Percentiles rank a stretch among this genome's conserved stretches.
These are phyloP conservation scores for Cheilosia soror DNA, from an alignment of 2,888 invertebrate species.

Conservation along the genomic window DNA sequence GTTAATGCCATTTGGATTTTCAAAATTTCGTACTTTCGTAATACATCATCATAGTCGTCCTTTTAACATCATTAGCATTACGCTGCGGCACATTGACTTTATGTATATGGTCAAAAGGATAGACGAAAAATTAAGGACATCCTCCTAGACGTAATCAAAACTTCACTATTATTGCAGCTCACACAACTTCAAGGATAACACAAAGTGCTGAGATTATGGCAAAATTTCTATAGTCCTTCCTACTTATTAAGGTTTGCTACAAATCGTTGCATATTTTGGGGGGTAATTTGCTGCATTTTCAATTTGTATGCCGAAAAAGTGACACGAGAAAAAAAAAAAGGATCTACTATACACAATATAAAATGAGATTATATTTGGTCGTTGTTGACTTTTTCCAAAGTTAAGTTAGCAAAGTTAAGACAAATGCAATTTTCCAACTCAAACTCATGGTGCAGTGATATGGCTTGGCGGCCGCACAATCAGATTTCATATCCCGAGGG, in stretches of 20 bases:
- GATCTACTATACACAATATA: neutral
- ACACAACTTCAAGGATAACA: conserved; percentile 63
- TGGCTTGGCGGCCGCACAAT: conserved; percentile 38
- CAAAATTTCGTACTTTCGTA: conserved; percentile 57
- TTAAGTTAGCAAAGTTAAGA: conserved; percentile 75
- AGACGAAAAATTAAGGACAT: conserved; percentile 23
- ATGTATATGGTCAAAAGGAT: conserved; percentile 7
- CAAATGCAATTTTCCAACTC: conserved; percentile 74
- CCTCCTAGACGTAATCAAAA: conserved; percentile 64
- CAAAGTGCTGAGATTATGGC: conserved; percentile 59
- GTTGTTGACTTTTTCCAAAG: conserved; percentile 74
- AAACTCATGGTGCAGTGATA: conserved; percentile 63
- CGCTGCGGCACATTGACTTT: conserved; percentile 7
- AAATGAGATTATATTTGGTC: conserved; percentile 68
- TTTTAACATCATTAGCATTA: conserved; percentile 58
- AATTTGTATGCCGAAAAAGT: conserved; percentile 39
- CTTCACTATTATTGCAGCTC: conserved; percentile 73
- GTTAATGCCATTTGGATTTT: conserved; percentile 54
- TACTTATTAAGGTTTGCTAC: conserved; percentile 41
- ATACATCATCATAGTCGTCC: conserved; percentile 44
- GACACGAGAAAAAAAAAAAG: neutral
- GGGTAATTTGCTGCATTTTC: conserved; percentile 60
- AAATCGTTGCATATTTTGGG: conserved; percentile 58
- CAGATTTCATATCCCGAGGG: conserved; percentile 37
- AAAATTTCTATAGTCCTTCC: conserved; percentile 12